Evolutionary conservation across 2,797 vertebrate genomes (phyloP).

Genomic region (Anguilla obscura): DNA sequence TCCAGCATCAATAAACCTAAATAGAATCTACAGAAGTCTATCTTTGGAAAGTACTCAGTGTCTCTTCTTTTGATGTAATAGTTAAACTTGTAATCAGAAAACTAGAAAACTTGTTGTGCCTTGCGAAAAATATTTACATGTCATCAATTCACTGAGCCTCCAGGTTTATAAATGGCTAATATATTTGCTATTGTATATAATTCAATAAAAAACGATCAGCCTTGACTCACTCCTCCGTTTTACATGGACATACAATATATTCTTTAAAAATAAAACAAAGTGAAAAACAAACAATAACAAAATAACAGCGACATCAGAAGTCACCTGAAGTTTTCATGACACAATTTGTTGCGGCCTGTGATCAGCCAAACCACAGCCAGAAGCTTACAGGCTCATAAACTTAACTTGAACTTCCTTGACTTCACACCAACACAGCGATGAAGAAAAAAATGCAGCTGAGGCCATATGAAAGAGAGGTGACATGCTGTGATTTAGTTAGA

Average conservation of each 20-base stretch:
- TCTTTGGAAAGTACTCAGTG: not conserved
- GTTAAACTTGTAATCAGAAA: not conserved
- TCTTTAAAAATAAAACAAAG: not conserved
- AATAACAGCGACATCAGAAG: not conserved
- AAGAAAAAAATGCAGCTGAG: not conserved
- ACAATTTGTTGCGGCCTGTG: not conserved
- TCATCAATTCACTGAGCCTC: not conserved
- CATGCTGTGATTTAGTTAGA: conserved; percentile 9
- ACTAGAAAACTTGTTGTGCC: not conserved
- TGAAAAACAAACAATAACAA: not conserved
- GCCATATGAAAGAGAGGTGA: not conserved
- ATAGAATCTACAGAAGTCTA: not conserved
- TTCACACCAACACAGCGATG: conserved; percentile 12
- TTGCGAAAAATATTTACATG: not conserved
- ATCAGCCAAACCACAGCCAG: not conserved
- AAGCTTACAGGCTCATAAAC: not conserved
- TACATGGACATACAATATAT: not conserved
- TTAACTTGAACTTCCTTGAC: not conserved
- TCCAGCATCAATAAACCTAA: not conserved
- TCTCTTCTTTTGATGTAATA: not conserved
- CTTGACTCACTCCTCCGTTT: not conserved
- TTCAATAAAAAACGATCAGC: not conserved
- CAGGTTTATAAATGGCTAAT: not conserved
- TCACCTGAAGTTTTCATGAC: not conserved
- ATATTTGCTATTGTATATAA: not conserved